A percentile compares a stretch with the other conserved stretches of the same genome.
Evolutionary conservation across 2,113 vertebrate species (phyloP).

Genomic region (Drymodes brunneopygia): DNA sequence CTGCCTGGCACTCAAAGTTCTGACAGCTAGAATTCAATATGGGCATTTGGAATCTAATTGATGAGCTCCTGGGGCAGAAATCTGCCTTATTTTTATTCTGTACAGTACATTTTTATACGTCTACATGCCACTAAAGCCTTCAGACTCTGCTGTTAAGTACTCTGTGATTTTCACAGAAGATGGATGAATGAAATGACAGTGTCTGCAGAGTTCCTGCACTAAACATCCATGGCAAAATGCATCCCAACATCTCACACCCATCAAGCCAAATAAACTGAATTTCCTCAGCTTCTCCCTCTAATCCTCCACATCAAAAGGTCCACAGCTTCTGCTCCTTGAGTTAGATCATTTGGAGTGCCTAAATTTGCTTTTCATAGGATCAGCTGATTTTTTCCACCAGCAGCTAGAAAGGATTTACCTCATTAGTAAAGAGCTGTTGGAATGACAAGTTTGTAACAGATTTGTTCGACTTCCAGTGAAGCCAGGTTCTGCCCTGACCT

Average conservation of each 20-base stretch:
- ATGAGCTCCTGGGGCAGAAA: background rate
- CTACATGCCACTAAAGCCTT: background rate
- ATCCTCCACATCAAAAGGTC: background rate
- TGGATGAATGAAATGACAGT: background rate
- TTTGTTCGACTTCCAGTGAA: background rate
- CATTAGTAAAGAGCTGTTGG: background rate
- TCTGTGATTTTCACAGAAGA: background rate
- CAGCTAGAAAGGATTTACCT: background rate
- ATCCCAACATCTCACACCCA: background rate
- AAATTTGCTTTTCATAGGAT: background rate
- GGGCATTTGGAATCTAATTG: background rate
- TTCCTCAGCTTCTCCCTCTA: background rate
- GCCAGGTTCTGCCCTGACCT: background rate
- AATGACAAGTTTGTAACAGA: background rate
- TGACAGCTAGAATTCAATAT: background rate
- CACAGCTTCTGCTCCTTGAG: background rate
- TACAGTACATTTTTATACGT: background rate
- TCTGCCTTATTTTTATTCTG: background rate
- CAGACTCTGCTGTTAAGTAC: background rate
- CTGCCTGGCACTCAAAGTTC: background rate
- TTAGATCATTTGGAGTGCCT: background rate
- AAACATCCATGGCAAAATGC: background rate
- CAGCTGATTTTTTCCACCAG: background rate
- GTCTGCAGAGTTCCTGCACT: background rate
- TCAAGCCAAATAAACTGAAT: background rate